These are phyloP conservation scores for Hemicordylus capensis DNA, from an alignment of 2,113 vertebrate genomes.

Conservation along the genomic window DNA sequence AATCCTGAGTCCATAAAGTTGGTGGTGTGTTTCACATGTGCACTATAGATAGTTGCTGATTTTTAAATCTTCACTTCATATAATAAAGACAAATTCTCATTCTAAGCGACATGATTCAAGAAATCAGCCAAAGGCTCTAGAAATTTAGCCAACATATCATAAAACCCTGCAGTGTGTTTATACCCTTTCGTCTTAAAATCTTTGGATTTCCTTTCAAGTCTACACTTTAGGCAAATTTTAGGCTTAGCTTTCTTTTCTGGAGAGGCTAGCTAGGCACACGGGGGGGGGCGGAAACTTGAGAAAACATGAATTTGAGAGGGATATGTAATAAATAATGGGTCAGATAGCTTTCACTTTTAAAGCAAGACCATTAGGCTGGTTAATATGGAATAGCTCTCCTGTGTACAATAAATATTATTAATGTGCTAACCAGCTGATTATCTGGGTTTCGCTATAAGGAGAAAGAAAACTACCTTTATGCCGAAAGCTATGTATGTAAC, in stretches of 20 bases:
- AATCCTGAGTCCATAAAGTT: neutral
- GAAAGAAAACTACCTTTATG: neutral
- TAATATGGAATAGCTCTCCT: neutral
- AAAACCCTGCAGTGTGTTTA: constrained; percentile 62
- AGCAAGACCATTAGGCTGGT: constrained; percentile 10
- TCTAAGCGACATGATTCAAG: constrained; percentile 50
- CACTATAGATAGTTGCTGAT: neutral
- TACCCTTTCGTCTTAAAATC: constrained; percentile 70
- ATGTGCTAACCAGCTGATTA: neutral
- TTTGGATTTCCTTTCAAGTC: constrained; percentile 55
- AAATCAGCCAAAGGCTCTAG: constrained; percentile 58
- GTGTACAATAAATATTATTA: neutral
- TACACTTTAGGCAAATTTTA: constrained; percentile 64
- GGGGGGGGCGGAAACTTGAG: constrained; percentile 3
- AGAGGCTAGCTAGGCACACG: constrained; percentile 55
- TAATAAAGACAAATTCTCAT: constrained; percentile 55
- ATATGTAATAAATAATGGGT: constrained; percentile 44
- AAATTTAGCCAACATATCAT: constrained; percentile 58
- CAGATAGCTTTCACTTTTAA: constrained; percentile 30
- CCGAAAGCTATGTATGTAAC: neutral
- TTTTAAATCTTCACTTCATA: constrained; percentile 26
- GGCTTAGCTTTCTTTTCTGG: constrained; percentile 63
- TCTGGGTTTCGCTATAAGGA: neutral
- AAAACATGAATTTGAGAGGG: constrained; percentile 56
- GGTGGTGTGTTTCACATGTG: neutral